Base-by-base conservation (phyloP, 2,113 vertebrate species). In the Xiphias gladius region DNA sequence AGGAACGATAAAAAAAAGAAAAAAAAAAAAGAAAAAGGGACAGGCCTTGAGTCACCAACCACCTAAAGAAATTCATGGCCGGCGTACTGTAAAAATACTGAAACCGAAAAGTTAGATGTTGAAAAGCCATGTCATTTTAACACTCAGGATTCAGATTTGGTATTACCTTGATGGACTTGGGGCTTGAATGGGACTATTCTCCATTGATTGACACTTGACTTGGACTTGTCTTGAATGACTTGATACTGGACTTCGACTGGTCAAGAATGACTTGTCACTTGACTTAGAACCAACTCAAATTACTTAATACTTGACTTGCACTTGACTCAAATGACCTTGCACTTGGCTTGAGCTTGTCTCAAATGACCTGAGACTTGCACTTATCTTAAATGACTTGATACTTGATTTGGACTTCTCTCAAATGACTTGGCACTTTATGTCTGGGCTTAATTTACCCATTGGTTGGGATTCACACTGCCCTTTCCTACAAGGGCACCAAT, bases 1-100 rank as follows among this genome's bases (percentile, higher is more conserved):
- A 22, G 11, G 50, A 73, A 80, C 22, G 58, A 46, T 48, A 48
- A 73, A 66, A 57, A 32, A 35, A 11, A 35, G 32, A 35, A 35
- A 4, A 4, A 4, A 35, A 35, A 35, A 35, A 35, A 35, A 35
- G 3, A 35, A n/a, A n/a, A n/a, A n/a, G n/a, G n/a, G n/a, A n/a
- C n/a, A n/a, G n/a, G n/a, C n/a, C n/a, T n/a, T n/a, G n/a, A n/a
- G n/a, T n/a, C n/a, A n/a, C n/a, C n/a, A n/a, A n/a, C n/a, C n/a
- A n/a, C n/a, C n/a, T n/a, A 64, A 65, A 46, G 46, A 35, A 9
- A 65, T 58, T 32, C 14, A 10, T 32, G 37, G 50, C 3, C 67
- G 32, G 24, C n/a, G 35, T 50, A 64, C 11, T 63, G 26, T 17
- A 52, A 28, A 43, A 37, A n/a, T 61, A 24, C 12, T 50, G 35